A percentile compares a stretch with the other conserved stretches of the same genome.
Conservation (phyloP, 2,888 invertebrate species). For the Monoplex corrugatus region DNA sequence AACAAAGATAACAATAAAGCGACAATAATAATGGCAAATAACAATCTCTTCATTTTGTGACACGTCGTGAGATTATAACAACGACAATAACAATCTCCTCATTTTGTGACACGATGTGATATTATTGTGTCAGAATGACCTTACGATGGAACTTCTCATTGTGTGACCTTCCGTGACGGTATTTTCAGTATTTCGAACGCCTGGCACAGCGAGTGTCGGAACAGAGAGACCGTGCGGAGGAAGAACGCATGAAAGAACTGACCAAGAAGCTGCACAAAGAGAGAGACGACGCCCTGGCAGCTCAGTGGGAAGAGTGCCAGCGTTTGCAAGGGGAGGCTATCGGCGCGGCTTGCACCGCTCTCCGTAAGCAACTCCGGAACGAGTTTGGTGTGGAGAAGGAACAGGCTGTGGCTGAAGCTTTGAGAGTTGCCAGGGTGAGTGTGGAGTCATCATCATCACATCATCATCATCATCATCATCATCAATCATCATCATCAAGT, state of each 20-base stretch:
- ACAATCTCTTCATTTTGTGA: too few relatives aligned
- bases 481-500: too few relatives aligned
- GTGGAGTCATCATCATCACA: too few relatives aligned
- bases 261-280: slow-evolving; percentile 69
- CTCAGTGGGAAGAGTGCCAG: slow-evolving; percentile 75
- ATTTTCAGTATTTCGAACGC: slow-evolving; percentile 72
- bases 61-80: too few relatives aligned
- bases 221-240: slow-evolving; percentile 75
- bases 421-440: slow-evolving; percentile 72
- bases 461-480: too few relatives aligned
- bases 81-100: too few relatives aligned
- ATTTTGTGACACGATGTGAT: too few relatives aligned
- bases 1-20: too few relatives aligned
- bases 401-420: slow-evolving; percentile 71
- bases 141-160: too few relatives aligned
- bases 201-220: slow-evolving; percentile 71
- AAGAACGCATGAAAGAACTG: slow-evolving; percentile 72
- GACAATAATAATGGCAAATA: too few relatives aligned
- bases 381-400: slow-evolving; percentile 75
- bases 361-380: slow-evolving; percentile 65
- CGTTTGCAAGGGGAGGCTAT: slow-evolving; percentile 71
- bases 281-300: slow-evolving; percentile 71
- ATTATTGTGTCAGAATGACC: too few relatives aligned
- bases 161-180: not conserved
- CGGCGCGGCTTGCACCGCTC: slow-evolving; percentile 70